These are phyloP conservation scores for Anableps anableps DNA, from an alignment of 2,797 vertebrate genomes.

Conservation along the genomic window DNA sequence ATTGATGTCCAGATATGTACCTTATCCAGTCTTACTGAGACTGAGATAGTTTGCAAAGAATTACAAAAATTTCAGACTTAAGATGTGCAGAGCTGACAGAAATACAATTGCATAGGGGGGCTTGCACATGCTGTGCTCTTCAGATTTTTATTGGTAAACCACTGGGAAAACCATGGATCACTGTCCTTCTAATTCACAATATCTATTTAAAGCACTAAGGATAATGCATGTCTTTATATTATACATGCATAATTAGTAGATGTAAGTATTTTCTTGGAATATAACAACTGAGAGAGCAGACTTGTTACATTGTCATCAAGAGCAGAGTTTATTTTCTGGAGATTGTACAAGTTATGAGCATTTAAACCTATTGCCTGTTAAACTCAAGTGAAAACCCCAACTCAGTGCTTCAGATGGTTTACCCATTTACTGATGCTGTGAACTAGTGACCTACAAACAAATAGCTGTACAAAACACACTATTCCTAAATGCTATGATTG, in stretches of 20 bases:
- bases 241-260: background rate
- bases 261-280: background rate
- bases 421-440: background rate
- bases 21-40: background rate
- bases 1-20: background rate
- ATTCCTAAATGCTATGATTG: background rate
- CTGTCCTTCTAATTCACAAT: background rate
- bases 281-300: background rate
- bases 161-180: background rate
- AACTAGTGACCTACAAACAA: background rate
- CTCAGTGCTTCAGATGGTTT: background rate
- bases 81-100: background rate
- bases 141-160: too few relatives aligned
- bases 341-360: background rate
- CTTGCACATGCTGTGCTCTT: too few relatives aligned
- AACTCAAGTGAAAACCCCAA: background rate
- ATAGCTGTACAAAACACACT: background rate
- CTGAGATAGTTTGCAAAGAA: background rate
- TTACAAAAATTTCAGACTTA: too few relatives aligned
- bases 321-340: background rate
- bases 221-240: background rate
- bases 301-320: background rate
- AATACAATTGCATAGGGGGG: too few relatives aligned
- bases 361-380: background rate
- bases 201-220: background rate